Evolutionary conservation across 2,113 vertebrate species (phyloP), one percentile per base, ranked within the genome.

Genomic region (Eolophus roseicapilla): DNA sequence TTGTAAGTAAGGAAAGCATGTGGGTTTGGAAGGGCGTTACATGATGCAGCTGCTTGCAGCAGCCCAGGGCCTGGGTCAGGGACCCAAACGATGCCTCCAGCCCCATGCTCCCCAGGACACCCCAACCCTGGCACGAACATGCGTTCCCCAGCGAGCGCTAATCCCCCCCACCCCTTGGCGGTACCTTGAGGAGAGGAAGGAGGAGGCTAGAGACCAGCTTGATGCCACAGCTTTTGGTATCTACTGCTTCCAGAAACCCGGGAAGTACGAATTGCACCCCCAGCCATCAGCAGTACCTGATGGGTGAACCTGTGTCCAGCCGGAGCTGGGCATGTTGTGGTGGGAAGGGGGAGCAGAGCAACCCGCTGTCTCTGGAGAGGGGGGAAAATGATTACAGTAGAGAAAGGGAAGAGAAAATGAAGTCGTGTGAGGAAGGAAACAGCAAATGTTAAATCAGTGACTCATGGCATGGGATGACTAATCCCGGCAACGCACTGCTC

Each of bases 381-480:
- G 62, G 53, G 29, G 39, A 13, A 39, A 74, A 60, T 11, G 29
- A 57, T 44, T 25, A 46, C 62, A 18, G n/a, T 2, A 52, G 57
- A 53, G 68, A 88, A 80, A 50, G 70, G 52, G 86, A 6, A 20
- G 13, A 17, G 19, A 52, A 35, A 17, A 7, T 33, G 52, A 53
- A 68, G 62, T 9, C 17, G 35, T 23, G 19, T 5, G 92, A 86
- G 91, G 95, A 96, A 96, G 94, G 96, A 96, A 97, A 78, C 63
- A 62, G 92, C 88, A 76, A 95, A 93, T 82, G 87, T 80, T 92
- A 28, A 59, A 57, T 10, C 52, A 6, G 83, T 97, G 97, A 96
- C 90, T 97, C 96, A 95, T 7, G 63, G 52, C 0, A 7, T 3
- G 69, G 70, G 92, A 43, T 96, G 97, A 97, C 43, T 96, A 96